phyloP scores from a whole-genome alignment of 2,888 invertebrate species.

The Ephialtes manifestator region DNA sequence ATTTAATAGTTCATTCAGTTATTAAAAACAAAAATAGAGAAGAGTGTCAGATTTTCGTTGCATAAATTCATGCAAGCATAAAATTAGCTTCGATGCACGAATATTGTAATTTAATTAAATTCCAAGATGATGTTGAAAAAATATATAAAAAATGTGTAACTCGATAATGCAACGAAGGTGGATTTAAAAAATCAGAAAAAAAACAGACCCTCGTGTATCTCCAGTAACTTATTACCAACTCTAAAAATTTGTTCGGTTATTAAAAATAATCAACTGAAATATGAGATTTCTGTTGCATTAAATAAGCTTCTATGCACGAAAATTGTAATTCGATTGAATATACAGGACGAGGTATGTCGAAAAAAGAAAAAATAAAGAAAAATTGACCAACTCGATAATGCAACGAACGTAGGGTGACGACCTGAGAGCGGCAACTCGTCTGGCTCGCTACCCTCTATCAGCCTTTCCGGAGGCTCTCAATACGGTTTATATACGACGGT shows the following conservation, averaged over 20 bases:
- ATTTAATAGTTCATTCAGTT: slow-evolving; percentile 25
- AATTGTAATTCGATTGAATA: neutral
- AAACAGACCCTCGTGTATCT: slow-evolving; percentile 5
- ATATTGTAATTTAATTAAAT: neutral
- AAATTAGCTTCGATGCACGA: neutral
- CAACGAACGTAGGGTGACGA: slow-evolving; percentile 10
- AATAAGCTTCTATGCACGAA: neutral
- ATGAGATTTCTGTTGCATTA: neutral
- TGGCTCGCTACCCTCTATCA: slow-evolving; percentile 35
- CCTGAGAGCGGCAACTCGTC: slow-evolving; percentile 9
- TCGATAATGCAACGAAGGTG: no score
- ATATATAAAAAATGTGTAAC: no score
- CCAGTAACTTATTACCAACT: neutral
- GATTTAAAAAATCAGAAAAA: no score
- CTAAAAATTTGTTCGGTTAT: neutral
- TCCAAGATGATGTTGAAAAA: neutral
- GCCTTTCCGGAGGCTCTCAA: slow-evolving; percentile 36
- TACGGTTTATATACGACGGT: slow-evolving; percentile 51
- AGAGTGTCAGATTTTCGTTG: neutral
- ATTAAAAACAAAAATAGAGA: no score
- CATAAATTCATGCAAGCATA: neutral
- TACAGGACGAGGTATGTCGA: no score
- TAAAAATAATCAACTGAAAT: no score
- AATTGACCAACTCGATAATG: neutral
- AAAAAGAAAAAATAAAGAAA: neutral